Percentiles rank a stretch among this genome's conserved stretches.
Conservation (phyloP, 2,888 invertebrate species). For the Orthosia cruda region DNA sequence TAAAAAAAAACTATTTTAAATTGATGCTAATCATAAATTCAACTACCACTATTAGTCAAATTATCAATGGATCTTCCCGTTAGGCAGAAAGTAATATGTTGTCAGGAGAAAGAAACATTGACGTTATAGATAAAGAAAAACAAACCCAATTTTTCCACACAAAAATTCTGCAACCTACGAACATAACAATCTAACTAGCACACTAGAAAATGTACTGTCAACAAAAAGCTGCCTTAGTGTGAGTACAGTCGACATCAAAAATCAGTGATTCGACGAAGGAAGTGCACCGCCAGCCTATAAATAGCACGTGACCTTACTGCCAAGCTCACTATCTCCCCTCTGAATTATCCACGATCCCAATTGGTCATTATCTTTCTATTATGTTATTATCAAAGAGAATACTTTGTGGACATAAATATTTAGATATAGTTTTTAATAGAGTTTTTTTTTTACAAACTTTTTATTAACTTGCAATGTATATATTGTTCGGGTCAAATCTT, state of each 20-base stretch:
- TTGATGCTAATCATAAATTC: background rate
- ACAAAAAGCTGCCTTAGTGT: background rate
- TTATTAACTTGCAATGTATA: no score
- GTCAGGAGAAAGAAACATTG: no score
- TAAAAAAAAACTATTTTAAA: background rate
- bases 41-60: no score
- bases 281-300: slow-evolving; percentile 37
- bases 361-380: slow-evolving; percentile 67
- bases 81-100: background rate
- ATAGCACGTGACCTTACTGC: slow-evolving; percentile 61
- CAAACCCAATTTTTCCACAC: no score
- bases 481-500: no score
- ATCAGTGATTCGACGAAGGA: slow-evolving; percentile 61
- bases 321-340: slow-evolving; percentile 49
- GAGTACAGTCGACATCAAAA: slow-evolving; percentile 44
- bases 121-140: background rate
- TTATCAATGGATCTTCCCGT: background rate
- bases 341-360: slow-evolving; percentile 64
- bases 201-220: background rate
- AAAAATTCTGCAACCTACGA: background rate
- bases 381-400: slow-evolving; percentile 43
- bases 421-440: no score
- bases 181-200: background rate
- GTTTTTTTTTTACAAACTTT: no score
- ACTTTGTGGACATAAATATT: background rate